Evolutionary conservation across 1,140 invertebrate species (phyloP), one percentile per base, ranked within the genome.

Genomic region (Pristionchus pacificus): DNA sequence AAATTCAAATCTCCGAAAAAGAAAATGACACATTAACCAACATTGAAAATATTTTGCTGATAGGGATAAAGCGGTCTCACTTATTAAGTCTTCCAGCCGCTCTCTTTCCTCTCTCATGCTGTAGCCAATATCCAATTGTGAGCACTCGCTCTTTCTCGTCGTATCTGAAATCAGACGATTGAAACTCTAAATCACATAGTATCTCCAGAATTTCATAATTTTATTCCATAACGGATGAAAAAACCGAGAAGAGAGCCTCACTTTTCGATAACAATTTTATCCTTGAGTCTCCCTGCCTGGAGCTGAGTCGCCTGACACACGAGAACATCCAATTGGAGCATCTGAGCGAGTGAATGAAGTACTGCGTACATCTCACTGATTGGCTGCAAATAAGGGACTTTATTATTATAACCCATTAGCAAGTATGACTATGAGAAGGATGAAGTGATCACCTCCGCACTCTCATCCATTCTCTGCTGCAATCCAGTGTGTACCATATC

Each of bases 291-390:
- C 97, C 85, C 31, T 93, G 87, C 81, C 95, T 93, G 65, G 32
- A 97, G 85, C 57, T 92, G 87, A 71, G 92, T 85, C 1, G 93
- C 93, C 86, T 98, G 95, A 15, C 93, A 95, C 83, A 95, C 94
- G 0, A 98, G 85, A 25, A 97, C 88, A 88, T 98, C 95, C 14
- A 98, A 83, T 83, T 97, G 95, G 24, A 98, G 85, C 0, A 92
- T 93, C 83, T 95, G 92, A 80, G 93, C 96, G 84, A 98, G 98
- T 77, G 91, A 92, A 83, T 97, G 71, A 33, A 79, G 28, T 24
- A 72, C 57, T 66, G 15, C 70, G 38, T 74, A 76, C 27, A 70
- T 64, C 49, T 74, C 69, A 33, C 60, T 67, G 15, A 76, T 49
- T 24, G 74, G 70, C 74, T 77, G 33, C 19, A 72, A 19, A 25